These are phyloP conservation scores for Pycnonotus jocosus DNA, from an alignment of 2,113 vertebrate genomes.

Conservation along the genomic window DNA sequence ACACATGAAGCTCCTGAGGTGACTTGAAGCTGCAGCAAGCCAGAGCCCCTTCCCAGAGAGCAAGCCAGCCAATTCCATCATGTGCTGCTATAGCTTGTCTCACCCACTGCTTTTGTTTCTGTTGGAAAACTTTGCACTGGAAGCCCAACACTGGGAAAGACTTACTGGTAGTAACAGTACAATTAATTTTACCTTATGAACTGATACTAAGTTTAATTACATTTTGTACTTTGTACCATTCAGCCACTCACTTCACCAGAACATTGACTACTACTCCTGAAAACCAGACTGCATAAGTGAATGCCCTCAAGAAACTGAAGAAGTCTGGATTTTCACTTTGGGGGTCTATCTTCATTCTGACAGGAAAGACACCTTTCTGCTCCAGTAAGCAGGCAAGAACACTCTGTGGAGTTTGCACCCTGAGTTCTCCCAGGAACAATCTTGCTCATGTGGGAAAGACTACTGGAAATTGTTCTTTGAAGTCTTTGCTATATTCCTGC, in stretches of 20 bases:
- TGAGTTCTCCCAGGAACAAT: rapidly evolving
- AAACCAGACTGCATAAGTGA: neutral
- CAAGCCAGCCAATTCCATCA: rapidly evolving
- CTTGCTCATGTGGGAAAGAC: neutral
- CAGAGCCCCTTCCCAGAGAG: neutral
- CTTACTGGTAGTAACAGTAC: neutral
- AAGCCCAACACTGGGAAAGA: neutral
- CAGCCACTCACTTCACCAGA: neutral
- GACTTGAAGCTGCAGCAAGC: neutral
- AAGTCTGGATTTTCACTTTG: neutral
- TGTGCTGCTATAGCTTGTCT: neutral
- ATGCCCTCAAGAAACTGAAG: neutral
- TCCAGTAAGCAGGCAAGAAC: neutral
- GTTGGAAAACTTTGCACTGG: neutral
- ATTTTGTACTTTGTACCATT: neutral
- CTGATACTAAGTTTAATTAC: neutral
- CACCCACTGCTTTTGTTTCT: neutral
- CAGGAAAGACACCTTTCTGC: neutral
- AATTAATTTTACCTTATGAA: neutral
- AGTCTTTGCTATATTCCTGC: neutral
- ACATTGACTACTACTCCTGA: neutral
- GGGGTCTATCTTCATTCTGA: neutral
- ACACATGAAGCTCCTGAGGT: neutral
- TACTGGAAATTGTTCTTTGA: neutral
- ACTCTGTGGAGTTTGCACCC: neutral